Evolutionary conservation across 2,797 vertebrate species (phyloP).

Genomic region (Pipistrellus pipistrellus): DNA sequence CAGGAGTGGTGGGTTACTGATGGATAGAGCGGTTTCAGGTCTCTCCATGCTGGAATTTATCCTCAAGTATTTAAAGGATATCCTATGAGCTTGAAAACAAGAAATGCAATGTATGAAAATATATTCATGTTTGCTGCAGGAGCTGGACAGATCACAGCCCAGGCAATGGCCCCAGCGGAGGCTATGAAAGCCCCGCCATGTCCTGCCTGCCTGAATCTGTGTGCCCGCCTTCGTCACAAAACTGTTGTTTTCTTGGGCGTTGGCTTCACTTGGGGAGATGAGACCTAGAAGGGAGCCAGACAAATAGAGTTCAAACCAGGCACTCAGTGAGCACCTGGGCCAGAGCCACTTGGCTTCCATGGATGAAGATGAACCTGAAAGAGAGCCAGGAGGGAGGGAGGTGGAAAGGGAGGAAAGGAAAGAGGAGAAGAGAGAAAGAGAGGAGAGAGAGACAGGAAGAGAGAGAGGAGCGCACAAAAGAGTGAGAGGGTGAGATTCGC

Average conservation of each 20-base stretch:
- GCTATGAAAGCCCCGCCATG: accelerated
- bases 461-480: accelerated
- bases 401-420: background rate
- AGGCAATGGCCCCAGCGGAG: accelerated
- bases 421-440: background rate
- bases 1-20: background rate
- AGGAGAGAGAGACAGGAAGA: background rate
- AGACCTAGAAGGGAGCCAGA: slow-evolving; percentile 61
- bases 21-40: background rate
- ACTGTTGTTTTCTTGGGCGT: slow-evolving; percentile 54
- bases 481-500: background rate
- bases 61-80: background rate
- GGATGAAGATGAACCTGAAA: slow-evolving; percentile 41
- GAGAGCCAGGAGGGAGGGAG: background rate
- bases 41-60: background rate
- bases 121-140: background rate
- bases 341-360: accelerated
- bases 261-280: slow-evolving; percentile 44
- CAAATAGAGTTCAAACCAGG: slow-evolving; percentile 17
- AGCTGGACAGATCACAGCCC: background rate
- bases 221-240: background rate
- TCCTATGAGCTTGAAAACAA: background rate
- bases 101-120: background rate
- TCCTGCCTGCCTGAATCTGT: accelerated
- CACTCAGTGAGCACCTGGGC: background rate